These are phyloP conservation scores for Actinopyga echinites DNA, from an alignment of 53 echinoderm and acorn worm species.

Conservation along the genomic window DNA sequence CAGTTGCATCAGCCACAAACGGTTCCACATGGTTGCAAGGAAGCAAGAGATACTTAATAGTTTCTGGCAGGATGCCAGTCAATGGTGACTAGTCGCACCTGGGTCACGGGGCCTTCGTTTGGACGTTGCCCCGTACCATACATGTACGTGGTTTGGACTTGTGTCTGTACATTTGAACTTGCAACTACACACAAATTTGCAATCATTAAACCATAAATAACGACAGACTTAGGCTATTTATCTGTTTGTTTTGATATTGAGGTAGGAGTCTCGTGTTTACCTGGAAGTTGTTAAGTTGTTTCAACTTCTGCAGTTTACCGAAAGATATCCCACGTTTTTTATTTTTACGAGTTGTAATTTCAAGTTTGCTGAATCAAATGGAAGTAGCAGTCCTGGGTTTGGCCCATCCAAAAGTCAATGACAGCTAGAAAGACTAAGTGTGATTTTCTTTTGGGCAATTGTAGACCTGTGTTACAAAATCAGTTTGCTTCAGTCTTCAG, in stretches of 20 bases:
- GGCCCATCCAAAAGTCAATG: too few relatives aligned
- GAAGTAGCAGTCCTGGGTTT: too few relatives aligned
- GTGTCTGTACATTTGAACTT: neutral
- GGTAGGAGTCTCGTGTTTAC: neutral
- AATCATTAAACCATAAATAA: neutral
- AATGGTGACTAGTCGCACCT: conserved; percentile 2
- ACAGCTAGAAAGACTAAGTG: too few relatives aligned
- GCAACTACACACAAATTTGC: neutral
- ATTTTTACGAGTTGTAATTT: too few relatives aligned
- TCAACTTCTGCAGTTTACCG: too few relatives aligned
- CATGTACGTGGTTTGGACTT: neutral
- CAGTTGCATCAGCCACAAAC: conserved; percentile 1
- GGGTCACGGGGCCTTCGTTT: neutral
- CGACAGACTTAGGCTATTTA: neutral
- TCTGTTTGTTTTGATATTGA: neutral
- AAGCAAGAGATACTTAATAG: neutral
- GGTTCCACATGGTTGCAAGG: neutral
- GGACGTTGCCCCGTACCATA: conserved; percentile 7
- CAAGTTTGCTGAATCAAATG: too few relatives aligned
- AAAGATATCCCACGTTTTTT: too few relatives aligned
- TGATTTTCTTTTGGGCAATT: too few relatives aligned
- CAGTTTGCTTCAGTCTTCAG: too few relatives aligned
- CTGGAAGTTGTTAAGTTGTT: conserved; percentile 20
- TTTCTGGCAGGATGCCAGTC: conserved; percentile 1
- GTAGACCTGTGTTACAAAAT: too few relatives aligned